Evolutionary conservation across 2,888 invertebrate species (phyloP).

Genomic region (Ramazzottius varieornatus): DNA sequence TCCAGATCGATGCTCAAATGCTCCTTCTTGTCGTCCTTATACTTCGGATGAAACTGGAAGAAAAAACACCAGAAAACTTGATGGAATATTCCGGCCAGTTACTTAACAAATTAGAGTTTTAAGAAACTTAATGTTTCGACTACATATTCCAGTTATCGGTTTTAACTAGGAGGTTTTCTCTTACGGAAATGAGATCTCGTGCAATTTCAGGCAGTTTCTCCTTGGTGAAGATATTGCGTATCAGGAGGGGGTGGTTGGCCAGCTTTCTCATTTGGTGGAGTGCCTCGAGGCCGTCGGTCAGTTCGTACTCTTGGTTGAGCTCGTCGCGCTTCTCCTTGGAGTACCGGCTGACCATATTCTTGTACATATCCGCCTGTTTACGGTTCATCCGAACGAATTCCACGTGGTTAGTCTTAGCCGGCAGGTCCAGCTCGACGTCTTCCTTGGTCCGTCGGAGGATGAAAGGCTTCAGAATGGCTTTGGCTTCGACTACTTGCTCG

Average conservation of each 20-base stretch:
- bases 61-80: too few species aligned
- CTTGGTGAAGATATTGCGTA: slow-evolving; percentile 40
- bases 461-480: slow-evolving; percentile 84
- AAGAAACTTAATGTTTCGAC: too few species aligned
- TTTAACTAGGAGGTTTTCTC: too few species aligned
- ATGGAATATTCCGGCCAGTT: not conserved
- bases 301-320: slow-evolving; percentile 5
- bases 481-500: slow-evolving; percentile 68
- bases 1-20: slow-evolving; percentile 55
- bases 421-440: slow-evolving; percentile 37
- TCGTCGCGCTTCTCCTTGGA: slow-evolving; percentile 4
- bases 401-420: slow-evolving; percentile 46
- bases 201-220: slow-evolving; percentile 38
- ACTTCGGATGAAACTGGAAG: slow-evolving; percentile 15
- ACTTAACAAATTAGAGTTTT: slow-evolving; percentile 6
- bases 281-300: slow-evolving; percentile 10
- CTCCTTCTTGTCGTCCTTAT: slow-evolving; percentile 21
- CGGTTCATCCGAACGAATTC: slow-evolving; percentile 39
- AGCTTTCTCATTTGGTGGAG: slow-evolving; percentile 79
- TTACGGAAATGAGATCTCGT: slow-evolving; percentile 19
- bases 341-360: slow-evolving; percentile 29
- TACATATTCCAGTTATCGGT: too few species aligned
- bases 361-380: slow-evolving; percentile 46
- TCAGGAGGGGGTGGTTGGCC: slow-evolving; percentile 69
- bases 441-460: slow-evolving; percentile 58